Conservation (phyloP, 2,888 invertebrate species). For the Cataglyphis rosenhaueri region DNA sequence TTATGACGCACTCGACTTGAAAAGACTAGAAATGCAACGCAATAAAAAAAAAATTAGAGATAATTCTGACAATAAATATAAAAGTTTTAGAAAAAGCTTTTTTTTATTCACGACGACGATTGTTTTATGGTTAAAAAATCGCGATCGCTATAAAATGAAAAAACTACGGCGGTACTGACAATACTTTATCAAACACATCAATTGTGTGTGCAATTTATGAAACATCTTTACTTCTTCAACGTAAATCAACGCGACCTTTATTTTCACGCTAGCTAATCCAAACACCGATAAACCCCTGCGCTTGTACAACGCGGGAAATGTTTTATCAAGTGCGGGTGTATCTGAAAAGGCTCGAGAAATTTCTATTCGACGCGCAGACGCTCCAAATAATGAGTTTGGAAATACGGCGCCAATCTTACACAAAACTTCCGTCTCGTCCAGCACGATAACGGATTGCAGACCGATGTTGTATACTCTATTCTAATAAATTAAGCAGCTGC, state of each 20-base stretch:
- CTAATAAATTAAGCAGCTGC: constrained; percentile 5
- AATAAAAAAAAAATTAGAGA: constrained; percentile 5
- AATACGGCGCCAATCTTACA: constrained; percentile 24
- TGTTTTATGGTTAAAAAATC: background rate
- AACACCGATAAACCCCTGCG: constrained; percentile 37
- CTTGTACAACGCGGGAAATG: constrained; percentile 67
- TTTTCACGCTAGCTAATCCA: constrained; percentile 55
- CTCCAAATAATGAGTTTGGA: constrained; percentile 31
- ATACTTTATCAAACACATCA: constrained; percentile 35
- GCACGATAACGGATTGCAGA: constrained; percentile 11
- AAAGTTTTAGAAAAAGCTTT: background rate
- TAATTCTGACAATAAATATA: background rate
- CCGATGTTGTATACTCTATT: background rate
- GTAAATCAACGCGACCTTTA: constrained; percentile 64
- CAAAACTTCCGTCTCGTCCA: constrained; percentile 25
- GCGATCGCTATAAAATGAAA: background rate
- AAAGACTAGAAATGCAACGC: background rate
- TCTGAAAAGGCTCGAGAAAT: constrained; percentile 49
- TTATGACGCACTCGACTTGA: background rate
- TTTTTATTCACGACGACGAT: background rate
- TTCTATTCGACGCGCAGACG: constrained; percentile 15
- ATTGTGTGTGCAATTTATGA: constrained; percentile 52
- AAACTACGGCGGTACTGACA: background rate
- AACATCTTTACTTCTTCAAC: constrained; percentile 25
- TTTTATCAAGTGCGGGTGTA: constrained; percentile 75